Evolutionary conservation across 2,113 vertebrate species (phyloP).

Genomic region (Archilochus colubris): DNA sequence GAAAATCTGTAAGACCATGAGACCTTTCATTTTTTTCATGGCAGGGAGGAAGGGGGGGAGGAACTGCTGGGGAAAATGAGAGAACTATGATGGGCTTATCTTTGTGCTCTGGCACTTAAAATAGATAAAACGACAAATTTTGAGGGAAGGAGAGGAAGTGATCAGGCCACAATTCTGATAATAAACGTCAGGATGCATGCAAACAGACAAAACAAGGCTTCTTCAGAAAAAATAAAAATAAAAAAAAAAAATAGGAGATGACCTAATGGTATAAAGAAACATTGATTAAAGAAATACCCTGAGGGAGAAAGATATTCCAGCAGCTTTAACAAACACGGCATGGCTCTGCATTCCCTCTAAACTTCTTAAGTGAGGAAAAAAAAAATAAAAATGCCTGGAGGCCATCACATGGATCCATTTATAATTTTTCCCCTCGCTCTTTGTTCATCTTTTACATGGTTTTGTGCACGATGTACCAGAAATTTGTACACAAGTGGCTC

Average conservation of each 20-base stretch:
- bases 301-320: not conserved
- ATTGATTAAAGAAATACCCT: conserved; percentile 59
- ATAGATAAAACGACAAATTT: conserved; percentile 37
- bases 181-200: conserved; percentile 14
- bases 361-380: not conserved
- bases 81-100: conserved; percentile 30
- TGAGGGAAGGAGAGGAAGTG: conserved; percentile 51
- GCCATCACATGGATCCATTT: conserved; percentile 53
- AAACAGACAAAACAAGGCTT: conserved; percentile 60
- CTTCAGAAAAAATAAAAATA: not conserved
- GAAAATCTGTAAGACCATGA: conserved; percentile 64
- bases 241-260: conserved; percentile 18
- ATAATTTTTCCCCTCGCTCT: conserved; percentile 11
- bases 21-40: conserved; percentile 67
- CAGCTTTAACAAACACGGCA: conserved; percentile 5
- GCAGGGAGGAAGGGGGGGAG: not conserved
- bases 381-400: not conserved
- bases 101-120: conserved; percentile 30
- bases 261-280: conserved; percentile 54
- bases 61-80: not conserved
- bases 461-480: conserved; percentile 28
- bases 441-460: not conserved
- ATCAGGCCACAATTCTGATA: conserved; percentile 35
- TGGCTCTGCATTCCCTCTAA: not conserved
- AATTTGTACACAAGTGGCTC: not conserved